Evolutionary conservation across 2,888 invertebrate species (phyloP).

Genomic region (Rhamnusium bicolor): DNA sequence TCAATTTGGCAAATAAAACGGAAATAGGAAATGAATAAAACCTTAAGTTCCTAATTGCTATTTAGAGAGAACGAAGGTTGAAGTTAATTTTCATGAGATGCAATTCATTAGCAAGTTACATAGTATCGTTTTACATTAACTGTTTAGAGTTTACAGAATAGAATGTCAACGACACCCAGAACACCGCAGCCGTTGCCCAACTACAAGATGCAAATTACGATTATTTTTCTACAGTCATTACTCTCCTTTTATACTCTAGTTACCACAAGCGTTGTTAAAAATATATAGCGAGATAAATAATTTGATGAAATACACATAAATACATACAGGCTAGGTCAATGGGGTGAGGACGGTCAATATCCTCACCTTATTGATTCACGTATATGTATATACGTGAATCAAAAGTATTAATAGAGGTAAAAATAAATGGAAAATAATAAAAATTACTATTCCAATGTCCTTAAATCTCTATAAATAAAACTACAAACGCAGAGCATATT

Average conservation of each 20-base stretch:
- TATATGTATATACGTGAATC: too few species aligned
- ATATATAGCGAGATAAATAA: neutral
- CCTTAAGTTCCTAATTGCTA: slow-evolving; percentile 13
- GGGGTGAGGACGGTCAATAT: too few species aligned
- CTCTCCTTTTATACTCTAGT: neutral
- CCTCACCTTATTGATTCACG: too few species aligned
- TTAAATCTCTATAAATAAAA: too few species aligned
- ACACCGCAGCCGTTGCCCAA: neutral
- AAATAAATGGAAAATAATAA: too few species aligned
- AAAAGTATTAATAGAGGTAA: too few species aligned
- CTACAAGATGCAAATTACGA: slow-evolving; percentile 16
- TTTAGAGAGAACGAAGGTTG: slow-evolving; percentile 1
- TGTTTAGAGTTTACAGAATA: neutral
- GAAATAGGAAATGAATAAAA: neutral
- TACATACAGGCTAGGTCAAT: too few species aligned
- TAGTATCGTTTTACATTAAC: slow-evolving; percentile 9
- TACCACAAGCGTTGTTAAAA: neutral
- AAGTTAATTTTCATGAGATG: slow-evolving; percentile 18
- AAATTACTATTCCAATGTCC: too few species aligned
- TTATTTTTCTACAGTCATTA: neutral
- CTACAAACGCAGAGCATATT: too few species aligned
- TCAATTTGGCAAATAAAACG: neutral
- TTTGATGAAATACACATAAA: too few species aligned
- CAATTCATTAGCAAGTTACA: slow-evolving; percentile 28
- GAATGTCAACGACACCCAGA: neutral